Evolutionary conservation across 2,888 invertebrate species (phyloP).

Genomic region (Rhingia campestris): DNA sequence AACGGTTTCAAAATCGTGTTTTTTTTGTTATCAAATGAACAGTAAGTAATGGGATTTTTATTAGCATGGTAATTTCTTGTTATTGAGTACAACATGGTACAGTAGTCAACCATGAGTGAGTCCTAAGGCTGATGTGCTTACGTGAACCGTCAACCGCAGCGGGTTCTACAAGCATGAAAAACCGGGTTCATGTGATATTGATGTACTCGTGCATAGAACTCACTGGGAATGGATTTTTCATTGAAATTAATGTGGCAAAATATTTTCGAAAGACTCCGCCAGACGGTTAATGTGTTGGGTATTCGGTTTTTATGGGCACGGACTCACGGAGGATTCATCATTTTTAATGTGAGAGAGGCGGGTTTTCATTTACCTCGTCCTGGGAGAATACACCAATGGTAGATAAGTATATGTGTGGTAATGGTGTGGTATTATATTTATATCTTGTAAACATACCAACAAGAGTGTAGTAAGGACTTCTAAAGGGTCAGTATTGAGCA

Average conservation of each 20-base stretch:
- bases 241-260: slow-evolving; percentile 50
- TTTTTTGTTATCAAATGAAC: slow-evolving; percentile 43
- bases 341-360: slow-evolving; percentile 11
- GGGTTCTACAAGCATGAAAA: not conserved
- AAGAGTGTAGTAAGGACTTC: too few species aligned
- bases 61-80: slow-evolving; percentile 43
- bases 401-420: too few species aligned
- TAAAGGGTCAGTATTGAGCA: too few species aligned
- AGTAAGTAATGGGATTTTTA: slow-evolving; percentile 44
- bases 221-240: slow-evolving; percentile 43
- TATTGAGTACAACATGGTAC: slow-evolving; percentile 11
- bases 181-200: slow-evolving; percentile 7
- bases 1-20: slow-evolving; percentile 15
- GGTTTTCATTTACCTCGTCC: not conserved
- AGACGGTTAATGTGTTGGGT: slow-evolving; percentile 24
- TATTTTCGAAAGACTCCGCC: slow-evolving; percentile 21
- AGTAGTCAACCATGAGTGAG: not conserved
- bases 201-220: slow-evolving; percentile 16
- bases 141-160: slow-evolving; percentile 9
- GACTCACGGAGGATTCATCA: slow-evolving; percentile 14
- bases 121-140: slow-evolving; percentile 19
- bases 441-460: too few species aligned
- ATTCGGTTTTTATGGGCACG: not conserved
- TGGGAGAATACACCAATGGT: too few species aligned
- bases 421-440: too few species aligned